Percentiles rank a stretch among this genome's conserved stretches.
Conservation (phyloP, 2,113 vertebrate genomes). For the Notiomystis cincta region DNA sequence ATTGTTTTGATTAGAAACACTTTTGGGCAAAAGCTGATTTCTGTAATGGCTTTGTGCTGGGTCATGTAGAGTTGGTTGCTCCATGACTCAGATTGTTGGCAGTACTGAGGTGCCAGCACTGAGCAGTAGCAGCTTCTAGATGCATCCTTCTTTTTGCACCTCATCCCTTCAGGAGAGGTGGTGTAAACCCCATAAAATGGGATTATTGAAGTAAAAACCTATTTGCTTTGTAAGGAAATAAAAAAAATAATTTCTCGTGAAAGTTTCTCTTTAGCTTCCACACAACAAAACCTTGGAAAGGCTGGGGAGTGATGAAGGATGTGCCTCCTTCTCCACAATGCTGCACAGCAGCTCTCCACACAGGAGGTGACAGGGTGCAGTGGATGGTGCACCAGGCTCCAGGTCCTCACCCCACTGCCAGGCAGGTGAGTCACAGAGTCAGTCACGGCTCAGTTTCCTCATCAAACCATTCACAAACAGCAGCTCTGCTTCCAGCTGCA, state of each 20-base stretch:
- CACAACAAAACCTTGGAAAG: background rate
- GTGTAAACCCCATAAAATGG: background rate
- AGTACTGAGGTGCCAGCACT: background rate
- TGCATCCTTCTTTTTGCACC: background rate
- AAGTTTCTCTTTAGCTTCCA: background rate
- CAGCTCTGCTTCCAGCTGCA: fast-evolving
- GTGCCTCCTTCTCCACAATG: background rate
- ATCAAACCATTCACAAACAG: background rate
- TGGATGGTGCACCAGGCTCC: background rate
- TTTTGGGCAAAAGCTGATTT: background rate
- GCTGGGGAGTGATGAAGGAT: background rate
- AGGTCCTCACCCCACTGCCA: background rate
- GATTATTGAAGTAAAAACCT: background rate
- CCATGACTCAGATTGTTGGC: background rate
- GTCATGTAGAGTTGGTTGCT: background rate
- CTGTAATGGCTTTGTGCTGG: background rate
- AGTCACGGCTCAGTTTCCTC: background rate
- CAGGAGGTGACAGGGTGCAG: background rate
- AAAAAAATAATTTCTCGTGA: background rate
- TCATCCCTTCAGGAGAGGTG: background rate
- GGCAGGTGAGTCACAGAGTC: background rate
- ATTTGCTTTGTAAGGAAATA: background rate
- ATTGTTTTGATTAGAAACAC: background rate
- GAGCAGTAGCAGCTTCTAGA: background rate
- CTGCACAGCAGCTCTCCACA: background rate